phyloP scores from a whole-genome alignment of 2,797 vertebrate genomes.

The Phrynocephalus vlangalii region DNA sequence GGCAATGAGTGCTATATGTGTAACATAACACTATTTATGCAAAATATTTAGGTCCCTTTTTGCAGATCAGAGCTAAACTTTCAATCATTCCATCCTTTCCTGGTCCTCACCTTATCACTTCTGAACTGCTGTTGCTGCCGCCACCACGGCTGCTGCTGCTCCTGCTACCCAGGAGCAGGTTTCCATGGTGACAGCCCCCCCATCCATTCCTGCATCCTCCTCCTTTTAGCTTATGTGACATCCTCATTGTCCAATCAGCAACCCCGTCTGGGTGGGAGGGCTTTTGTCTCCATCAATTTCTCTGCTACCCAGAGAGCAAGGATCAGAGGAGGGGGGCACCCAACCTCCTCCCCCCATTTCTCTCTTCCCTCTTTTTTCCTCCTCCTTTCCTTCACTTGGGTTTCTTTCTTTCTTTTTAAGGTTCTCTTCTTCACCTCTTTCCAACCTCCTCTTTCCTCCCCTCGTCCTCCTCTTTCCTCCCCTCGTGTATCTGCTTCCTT shows the following conservation, averaged over 20 bases:
- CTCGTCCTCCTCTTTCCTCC: constrained; percentile 48
- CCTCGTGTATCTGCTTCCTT: constrained; percentile 53
- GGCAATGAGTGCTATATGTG: neutral
- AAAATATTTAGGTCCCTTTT: neutral
- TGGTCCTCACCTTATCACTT: constrained; percentile 48
- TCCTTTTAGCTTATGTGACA: constrained; percentile 62
- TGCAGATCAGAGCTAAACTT: constrained; percentile 9
- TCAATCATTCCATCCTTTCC: constrained; percentile 55
- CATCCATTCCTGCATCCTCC: constrained; percentile 64
- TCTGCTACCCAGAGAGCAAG: constrained; percentile 37
- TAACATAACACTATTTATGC: neutral
- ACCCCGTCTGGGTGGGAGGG: constrained; percentile 36
- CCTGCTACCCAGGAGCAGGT: constrained; percentile 73
- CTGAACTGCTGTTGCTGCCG: constrained; percentile 47
- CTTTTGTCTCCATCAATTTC: constrained; percentile 64
- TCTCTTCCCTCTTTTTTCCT: constrained; percentile 13
- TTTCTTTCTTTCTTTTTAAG: constrained; percentile 54
- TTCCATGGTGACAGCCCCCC: constrained; percentile 75
- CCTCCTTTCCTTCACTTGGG: constrained; percentile 45
- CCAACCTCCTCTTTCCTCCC: constrained; percentile 56
- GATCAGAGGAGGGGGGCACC: constrained; percentile 1
- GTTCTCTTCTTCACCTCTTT: constrained; percentile 60
- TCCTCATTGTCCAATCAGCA: constrained; percentile 45
- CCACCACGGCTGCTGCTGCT: constrained; percentile 54
- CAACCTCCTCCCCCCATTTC: constrained; percentile 12